A percentile compares a stretch with the other conserved stretches of the same genome.
phyloP scores from a whole-genome alignment of 1,140 invertebrate species.

The Camponotus pennsylvanicus region DNA sequence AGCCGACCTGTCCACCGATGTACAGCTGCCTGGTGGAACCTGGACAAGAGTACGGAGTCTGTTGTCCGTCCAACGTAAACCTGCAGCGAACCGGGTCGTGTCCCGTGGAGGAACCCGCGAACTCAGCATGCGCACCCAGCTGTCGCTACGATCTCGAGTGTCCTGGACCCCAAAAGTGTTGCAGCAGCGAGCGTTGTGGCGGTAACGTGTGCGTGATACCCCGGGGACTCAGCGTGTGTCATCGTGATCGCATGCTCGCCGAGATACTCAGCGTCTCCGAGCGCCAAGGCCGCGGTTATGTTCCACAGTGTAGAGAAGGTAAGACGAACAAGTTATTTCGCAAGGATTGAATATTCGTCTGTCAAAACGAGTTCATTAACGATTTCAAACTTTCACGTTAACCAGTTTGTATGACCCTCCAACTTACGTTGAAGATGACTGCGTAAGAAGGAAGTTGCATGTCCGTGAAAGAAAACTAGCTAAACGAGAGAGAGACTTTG shows the following conservation, averaged over 20 bases:
- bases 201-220: slow-evolving; percentile 80
- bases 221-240: slow-evolving; percentile 87
- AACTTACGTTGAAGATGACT: too few relatives aligned
- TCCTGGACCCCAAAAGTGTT: slow-evolving; percentile 93
- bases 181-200: slow-evolving; percentile 90
- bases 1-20: slow-evolving; percentile 93
- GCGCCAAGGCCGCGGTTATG: slow-evolving; percentile 92
- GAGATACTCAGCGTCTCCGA: slow-evolving; percentile 92
- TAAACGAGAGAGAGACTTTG: too few relatives aligned
- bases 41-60: slow-evolving; percentile 95
- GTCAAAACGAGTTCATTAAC: not conserved
- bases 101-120: slow-evolving; percentile 84
- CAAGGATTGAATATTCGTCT: not conserved
- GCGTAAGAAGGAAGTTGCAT: too few relatives aligned
- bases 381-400: too few relatives aligned
- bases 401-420: too few relatives aligned
- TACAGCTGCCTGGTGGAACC: slow-evolving; percentile 92
- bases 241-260: slow-evolving; percentile 91
- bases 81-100: slow-evolving; percentile 92
- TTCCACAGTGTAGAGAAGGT: slow-evolving; percentile 91
- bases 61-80: slow-evolving; percentile 92
- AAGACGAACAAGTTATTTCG: slow-evolving; percentile 14
- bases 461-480: too few relatives aligned
- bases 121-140: slow-evolving; percentile 86
- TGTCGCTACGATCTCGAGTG: slow-evolving; percentile 94